Conservation (phyloP, 2,888 invertebrate species). For the Artemia sinica region DNA sequence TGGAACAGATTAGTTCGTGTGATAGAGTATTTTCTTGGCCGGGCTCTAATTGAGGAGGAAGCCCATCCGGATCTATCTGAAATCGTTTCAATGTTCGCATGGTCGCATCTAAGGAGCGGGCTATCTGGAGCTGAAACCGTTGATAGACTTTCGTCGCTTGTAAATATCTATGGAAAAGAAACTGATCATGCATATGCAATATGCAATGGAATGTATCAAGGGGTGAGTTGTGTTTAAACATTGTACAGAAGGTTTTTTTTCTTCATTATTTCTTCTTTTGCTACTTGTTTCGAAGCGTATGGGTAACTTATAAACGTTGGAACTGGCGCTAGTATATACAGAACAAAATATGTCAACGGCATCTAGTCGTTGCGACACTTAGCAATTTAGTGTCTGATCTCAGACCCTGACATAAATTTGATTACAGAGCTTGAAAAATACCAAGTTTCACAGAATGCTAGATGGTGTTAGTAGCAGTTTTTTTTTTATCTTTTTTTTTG, state of each 20-base stretch:
- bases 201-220: constrained; percentile 1
- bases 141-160: neutral
- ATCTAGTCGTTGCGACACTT: too few relatives aligned
- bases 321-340: too few relatives aligned
- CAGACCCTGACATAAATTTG: too few relatives aligned
- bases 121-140: neutral
- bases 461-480: too few relatives aligned
- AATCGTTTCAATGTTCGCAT: constrained; percentile 3
- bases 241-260: too few relatives aligned
- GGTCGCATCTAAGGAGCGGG: constrained; percentile 1
- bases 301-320: too few relatives aligned
- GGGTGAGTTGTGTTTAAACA: neutral
- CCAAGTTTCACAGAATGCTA: too few relatives aligned
- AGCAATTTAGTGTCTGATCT: too few relatives aligned
- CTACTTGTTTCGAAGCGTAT: neutral
- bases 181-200: neutral
- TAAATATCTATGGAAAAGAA: neutral
- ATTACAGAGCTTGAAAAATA: too few relatives aligned
- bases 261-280: neutral
- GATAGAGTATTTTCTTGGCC: neutral
- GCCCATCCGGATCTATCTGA: constrained; percentile 4
- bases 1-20: neutral
- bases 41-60: neutral
- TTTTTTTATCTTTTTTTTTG: too few relatives aligned
- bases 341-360: too few relatives aligned